Conservation (phyloP, 1,140 invertebrate species). For the Eumaeus atala region DNA sequence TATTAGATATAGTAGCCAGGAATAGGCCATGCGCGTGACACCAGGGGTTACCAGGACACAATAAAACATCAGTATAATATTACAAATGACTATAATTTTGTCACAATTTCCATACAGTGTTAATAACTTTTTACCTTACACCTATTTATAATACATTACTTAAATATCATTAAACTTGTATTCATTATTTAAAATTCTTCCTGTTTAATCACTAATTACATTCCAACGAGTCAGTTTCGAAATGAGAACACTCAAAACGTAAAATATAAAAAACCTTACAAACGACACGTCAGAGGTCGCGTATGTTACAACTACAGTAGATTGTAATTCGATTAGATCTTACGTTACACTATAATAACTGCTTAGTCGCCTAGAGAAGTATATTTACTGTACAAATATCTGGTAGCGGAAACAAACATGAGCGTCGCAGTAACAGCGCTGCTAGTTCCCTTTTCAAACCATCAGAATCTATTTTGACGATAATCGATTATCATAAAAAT, state of each 20-base stretch:
- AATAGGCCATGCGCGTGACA: neutral
- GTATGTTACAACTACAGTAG: conserved; percentile 57
- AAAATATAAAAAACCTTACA: conserved; percentile 46
- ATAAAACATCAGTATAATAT: conserved; percentile 68
- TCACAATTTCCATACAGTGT: conserved; percentile 74
- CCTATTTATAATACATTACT: conserved; percentile 73
- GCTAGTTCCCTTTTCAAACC: neutral
- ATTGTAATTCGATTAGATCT: conserved; percentile 72
- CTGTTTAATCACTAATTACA: conserved; percentile 67
- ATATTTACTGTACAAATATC: conserved; percentile 71
- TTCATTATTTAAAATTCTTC: conserved; percentile 66
- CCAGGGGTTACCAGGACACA: conserved; percentile 20
- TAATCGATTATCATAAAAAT: too few relatives aligned
- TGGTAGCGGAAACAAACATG: conserved; percentile 44
- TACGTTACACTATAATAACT: conserved; percentile 69
- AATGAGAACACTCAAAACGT: conserved; percentile 40
- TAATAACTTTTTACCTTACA: conserved; percentile 73
- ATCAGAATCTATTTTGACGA: too few relatives aligned
- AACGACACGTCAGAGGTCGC: conserved; percentile 51
- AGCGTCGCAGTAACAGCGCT: conserved; percentile 7
- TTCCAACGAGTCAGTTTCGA: conserved; percentile 55
- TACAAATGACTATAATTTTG: conserved; percentile 74
- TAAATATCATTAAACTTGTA: conserved; percentile 64
- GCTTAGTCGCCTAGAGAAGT: conserved; percentile 68
- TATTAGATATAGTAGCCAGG: too few relatives aligned